Percentiles rank a stretch among this genome's conserved stretches.
Evolutionary conservation across 2,113 vertebrate genomes (phyloP).

Genomic region (Candoia aspera): DNA sequence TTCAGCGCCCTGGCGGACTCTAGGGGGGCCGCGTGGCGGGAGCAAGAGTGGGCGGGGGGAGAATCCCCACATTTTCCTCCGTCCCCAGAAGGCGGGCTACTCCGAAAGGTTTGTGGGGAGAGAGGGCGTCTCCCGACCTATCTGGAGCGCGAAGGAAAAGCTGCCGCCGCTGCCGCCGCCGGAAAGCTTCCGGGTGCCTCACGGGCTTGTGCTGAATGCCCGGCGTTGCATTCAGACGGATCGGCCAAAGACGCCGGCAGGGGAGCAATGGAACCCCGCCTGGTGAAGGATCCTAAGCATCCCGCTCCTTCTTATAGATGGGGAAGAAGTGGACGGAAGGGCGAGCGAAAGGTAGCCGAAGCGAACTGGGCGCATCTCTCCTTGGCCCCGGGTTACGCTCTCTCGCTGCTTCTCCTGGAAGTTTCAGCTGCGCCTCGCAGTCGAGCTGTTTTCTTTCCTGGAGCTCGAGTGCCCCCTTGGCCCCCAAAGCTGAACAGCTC

Average conservation of each 20-base stretch:
- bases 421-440: neutral
- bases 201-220: neutral
- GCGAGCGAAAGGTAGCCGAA: neutral
- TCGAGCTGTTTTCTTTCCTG: conserved; percentile 57
- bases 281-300: neutral
- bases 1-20: no score
- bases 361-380: no score
- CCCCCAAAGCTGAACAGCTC: conserved; percentile 35
- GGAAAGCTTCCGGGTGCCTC: neutral
- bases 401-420: neutral
- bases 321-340: neutral
- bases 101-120: no score
- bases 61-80: neutral
- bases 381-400: fast-evolving
- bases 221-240: neutral
- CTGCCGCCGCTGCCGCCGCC: no score
- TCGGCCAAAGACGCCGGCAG: neutral
- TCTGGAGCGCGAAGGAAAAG: no score
- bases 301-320: neutral
- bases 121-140: neutral
- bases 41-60: neutral
- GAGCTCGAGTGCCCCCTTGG: conserved; percentile 77
- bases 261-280: neutral
- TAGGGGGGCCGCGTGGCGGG: no score
- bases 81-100: neutral